Conservation (phyloP, 2,888 invertebrate genomes). For the Tyria jacobaeae region DNA sequence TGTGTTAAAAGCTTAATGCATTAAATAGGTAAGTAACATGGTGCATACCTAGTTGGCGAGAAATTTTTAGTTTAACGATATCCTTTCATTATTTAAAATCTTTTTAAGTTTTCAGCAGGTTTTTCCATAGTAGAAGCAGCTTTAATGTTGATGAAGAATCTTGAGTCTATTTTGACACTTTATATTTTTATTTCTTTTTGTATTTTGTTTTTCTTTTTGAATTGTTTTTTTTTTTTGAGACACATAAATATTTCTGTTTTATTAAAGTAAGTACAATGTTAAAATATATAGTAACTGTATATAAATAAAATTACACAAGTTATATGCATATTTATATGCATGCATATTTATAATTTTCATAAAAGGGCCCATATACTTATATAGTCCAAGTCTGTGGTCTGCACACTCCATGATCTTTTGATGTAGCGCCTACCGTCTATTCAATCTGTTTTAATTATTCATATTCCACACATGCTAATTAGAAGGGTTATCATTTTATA, state of each 20-base stretch:
- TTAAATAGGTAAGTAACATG: conserved; percentile 72
- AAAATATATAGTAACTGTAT: too few relatives aligned
- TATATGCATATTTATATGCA: too few relatives aligned
- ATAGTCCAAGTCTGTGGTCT: conserved; percentile 34
- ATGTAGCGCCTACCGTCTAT: conserved; percentile 40
- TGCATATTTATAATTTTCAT: conserved; percentile 15
- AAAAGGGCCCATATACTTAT: conserved; percentile 17
- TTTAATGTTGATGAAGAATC: neutral
- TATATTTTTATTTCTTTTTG: neutral
- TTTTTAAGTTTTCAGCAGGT: conserved; percentile 10
- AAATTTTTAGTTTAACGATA: conserved; percentile 56
- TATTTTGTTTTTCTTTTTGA: too few relatives aligned
- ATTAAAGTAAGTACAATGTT: too few relatives aligned
- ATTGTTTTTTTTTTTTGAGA: too few relatives aligned
- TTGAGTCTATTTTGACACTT: neutral
- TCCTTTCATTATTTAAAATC: conserved; percentile 38
- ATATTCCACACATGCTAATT: conserved; percentile 56
- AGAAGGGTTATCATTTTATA: conserved; percentile 34
- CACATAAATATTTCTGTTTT: too few relatives aligned
- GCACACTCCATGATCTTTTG: conserved; percentile 52
- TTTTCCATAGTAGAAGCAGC: neutral
- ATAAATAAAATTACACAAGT: too few relatives aligned
- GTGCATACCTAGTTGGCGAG: conserved; percentile 58
- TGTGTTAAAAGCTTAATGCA: conserved; percentile 83
- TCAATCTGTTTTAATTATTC: conserved; percentile 66